Evolutionary conservation across 2,113 vertebrate species (phyloP).

Genomic region (Dicerorhinus sumatrensis): DNA sequence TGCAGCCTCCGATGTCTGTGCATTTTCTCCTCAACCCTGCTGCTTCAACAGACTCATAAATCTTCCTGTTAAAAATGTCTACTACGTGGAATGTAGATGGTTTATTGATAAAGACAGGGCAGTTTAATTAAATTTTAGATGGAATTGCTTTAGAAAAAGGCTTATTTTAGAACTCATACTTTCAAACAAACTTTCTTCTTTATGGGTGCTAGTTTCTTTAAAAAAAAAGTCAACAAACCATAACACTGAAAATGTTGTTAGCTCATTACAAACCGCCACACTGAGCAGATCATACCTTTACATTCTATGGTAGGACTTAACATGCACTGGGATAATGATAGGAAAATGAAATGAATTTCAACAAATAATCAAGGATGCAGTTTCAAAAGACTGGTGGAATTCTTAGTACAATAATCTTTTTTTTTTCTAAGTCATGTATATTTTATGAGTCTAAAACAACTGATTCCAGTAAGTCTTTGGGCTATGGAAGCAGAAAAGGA

Average conservation of each 20-base stretch:
- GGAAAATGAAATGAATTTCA: slow-evolving; percentile 84
- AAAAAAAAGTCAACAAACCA: slow-evolving; percentile 66
- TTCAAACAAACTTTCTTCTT: slow-evolving; percentile 80
- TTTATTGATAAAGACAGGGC: slow-evolving; percentile 54
- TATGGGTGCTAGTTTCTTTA: slow-evolving; percentile 60
- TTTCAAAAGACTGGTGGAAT: slow-evolving; percentile 85
- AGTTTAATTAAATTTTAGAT: slow-evolving; percentile 52
- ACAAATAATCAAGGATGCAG: slow-evolving; percentile 81
- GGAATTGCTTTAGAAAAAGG: slow-evolving; percentile 34
- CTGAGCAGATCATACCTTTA: slow-evolving; percentile 78
- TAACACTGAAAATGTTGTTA: slow-evolving; percentile 73
- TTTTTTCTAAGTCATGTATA: slow-evolving; percentile 84
- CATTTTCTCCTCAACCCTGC: background rate
- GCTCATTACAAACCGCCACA: slow-evolving; percentile 79
- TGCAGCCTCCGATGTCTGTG: background rate
- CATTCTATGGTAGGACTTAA: slow-evolving; percentile 56
- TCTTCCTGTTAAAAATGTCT: slow-evolving; percentile 36
- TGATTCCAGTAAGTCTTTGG: slow-evolving; percentile 85
- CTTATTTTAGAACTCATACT: slow-evolving; percentile 65
- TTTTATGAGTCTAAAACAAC: slow-evolving; percentile 87
- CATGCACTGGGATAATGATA: slow-evolving; percentile 77
- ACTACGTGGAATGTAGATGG: background rate
- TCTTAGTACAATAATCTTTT: slow-evolving; percentile 78
- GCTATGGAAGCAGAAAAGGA: slow-evolving; percentile 84
- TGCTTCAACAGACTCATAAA: background rate